Base-by-base conservation (phyloP, 2,888 invertebrate genomes). In the Tinea semifulvella region DNA sequence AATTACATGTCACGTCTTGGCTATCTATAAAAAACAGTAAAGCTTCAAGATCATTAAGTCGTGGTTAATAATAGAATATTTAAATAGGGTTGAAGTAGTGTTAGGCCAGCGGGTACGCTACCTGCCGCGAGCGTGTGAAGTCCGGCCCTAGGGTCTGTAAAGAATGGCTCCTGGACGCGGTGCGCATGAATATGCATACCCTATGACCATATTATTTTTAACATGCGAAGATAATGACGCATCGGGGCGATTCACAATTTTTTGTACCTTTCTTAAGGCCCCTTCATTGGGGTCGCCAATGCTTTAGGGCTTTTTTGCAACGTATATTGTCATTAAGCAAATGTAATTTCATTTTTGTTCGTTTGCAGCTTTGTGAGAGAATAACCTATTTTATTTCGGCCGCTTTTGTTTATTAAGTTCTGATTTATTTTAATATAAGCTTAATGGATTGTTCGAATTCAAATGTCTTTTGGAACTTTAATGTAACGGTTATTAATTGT, bases 191-290 rank as follows among this genome's bases (percentile, higher is more conserved):
- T 77, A 72, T 73, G 56, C 73, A 70, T 73, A 72, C 80, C 75
- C 79, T 74, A 79, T 74, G 76, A 75, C 77, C 77, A 69, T 76
- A 79, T 79, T 79, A 79, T 80, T 80, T 80, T 73, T 77, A 79
- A 70, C 74, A 70, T 73, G 62, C 63, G 61, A 75, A 77, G 80
- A 80, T 80, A 80, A 80, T 79, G 64, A 75, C 70, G 68, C 73
- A 79, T 79, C 80, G 79, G 74, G 75, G 74, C 72, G 76, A 80
- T 76, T 79, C 73, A 72, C 73, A 77, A 74, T 76, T 77, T 48
- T 50, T 48, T 47, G 49, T 48, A 46, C 43, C 46, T 76, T 52
- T 77, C 76, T 74, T 19, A 19, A 17, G 16, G 14, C 42, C 28
- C 75, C 70, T 71, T 74, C 71, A 70, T 71, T 70, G 68, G 65